These are phyloP conservation scores for Rhopilema esculentum DNA, from an alignment of 30 jellyfish, hydroid and myxozoan genomes.

Conservation along the genomic window DNA sequence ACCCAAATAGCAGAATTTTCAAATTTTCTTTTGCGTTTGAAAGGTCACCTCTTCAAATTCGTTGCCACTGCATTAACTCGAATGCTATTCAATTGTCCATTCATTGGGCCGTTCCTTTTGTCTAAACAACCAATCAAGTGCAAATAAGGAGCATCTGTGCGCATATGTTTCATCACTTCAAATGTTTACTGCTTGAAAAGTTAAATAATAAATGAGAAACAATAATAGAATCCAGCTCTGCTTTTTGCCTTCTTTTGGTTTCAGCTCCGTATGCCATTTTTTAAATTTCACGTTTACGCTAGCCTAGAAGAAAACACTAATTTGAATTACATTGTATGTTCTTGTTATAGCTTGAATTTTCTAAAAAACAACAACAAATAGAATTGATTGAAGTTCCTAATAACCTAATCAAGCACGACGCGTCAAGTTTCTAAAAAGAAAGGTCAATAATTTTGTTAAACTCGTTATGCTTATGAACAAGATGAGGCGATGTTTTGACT, in stretches of 20 bases:
- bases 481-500: not conserved
- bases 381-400: not conserved
- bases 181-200: slow-evolving; percentile 1
- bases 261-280: not conserved
- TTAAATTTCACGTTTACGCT: not conserved
- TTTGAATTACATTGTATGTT: not conserved
- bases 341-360: not conserved
- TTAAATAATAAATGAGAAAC: slow-evolving; percentile 3
- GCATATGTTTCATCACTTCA: slow-evolving; percentile 18
- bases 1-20: not conserved
- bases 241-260: not conserved
- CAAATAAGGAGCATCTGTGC: slow-evolving; percentile 5
- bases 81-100: not conserved
- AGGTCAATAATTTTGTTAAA: not conserved
- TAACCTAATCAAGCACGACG: not conserved
- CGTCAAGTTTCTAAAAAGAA: not conserved
- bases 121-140: not conserved
- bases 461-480: not conserved
- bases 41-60: not conserved
- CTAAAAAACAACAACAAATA: not conserved
- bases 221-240: not conserved
- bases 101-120: not conserved
- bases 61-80: not conserved
- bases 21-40: not conserved
- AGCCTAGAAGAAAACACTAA: not conserved